Percentiles rank a stretch among this genome's conserved stretches.
These are phyloP conservation scores for Hormiphora californensis DNA, from an alignment of 37 sponge, comb jelly and placozoan species.

Conservation along the genomic window DNA sequence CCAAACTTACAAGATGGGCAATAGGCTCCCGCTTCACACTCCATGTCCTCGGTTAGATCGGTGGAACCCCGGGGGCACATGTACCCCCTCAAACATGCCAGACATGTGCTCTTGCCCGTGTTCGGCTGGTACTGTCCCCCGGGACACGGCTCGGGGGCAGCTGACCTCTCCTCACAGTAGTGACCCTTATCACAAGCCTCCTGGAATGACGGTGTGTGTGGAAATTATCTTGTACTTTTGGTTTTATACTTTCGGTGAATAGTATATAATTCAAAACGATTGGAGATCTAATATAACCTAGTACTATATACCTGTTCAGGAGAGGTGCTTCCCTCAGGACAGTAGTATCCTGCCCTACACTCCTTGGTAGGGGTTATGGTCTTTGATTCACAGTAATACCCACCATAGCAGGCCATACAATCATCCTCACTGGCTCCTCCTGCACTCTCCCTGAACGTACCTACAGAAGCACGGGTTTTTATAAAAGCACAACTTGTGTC, in stretches of 20 bases:
- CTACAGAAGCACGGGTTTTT: neutral
- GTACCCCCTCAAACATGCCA: neutral
- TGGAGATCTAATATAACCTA: too few species aligned
- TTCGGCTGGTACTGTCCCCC: neutral
- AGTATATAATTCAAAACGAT: too few species aligned
- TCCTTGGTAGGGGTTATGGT: conserved; percentile 11
- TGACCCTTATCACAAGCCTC: too few species aligned
- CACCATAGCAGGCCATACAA: neutral
- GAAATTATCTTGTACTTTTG: too few species aligned
- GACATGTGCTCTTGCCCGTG: neutral
- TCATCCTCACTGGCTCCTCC: neutral
- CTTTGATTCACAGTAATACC: conserved; percentile 31
- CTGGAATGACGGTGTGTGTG: too few species aligned
- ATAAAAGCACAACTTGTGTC: too few species aligned
- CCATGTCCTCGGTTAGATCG: too few species aligned
- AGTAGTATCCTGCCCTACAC: conserved; percentile 29
- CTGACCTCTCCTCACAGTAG: neutral
- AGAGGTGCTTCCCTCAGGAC: conserved; percentile 12
- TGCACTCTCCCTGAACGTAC: neutral
- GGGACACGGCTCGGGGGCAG: neutral
- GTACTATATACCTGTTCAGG: neutral
- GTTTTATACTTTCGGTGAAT: too few species aligned
- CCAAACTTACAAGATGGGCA: too few species aligned
- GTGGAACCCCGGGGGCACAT: too few species aligned
- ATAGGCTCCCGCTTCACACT: too few species aligned